A percentile compares a stretch with the other conserved stretches of the same genome.
phyloP scores from a whole-genome alignment of 1,140 invertebrate genomes.

The Pentalonia nigronervosa region DNA sequence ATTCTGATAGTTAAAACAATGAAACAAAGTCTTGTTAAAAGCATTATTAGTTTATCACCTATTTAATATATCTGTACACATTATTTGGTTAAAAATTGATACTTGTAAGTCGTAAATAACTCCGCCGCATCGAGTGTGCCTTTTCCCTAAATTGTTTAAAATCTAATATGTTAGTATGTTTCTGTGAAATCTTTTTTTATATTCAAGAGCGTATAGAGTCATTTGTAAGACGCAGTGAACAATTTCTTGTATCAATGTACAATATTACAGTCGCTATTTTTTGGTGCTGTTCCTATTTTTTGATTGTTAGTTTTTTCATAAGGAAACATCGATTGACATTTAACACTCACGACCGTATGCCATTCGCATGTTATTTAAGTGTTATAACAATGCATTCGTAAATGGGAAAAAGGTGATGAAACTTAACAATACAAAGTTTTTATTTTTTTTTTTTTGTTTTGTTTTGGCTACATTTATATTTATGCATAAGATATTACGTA shows the following conservation, averaged over 20 bases:
- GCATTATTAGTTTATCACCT: no score
- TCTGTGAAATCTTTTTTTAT: not conserved
- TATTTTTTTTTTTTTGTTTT: not conserved
- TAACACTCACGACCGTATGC: not conserved
- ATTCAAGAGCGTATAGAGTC: not conserved
- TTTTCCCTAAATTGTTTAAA: not conserved
- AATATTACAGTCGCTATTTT: not conserved
- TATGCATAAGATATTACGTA: not conserved
- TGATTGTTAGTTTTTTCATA: not conserved
- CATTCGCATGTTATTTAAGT: not conserved
- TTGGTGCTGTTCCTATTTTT: not conserved
- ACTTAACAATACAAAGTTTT: not conserved
- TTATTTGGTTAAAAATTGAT: not conserved
- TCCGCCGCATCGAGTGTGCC: not conserved
- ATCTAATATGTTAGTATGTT: not conserved
- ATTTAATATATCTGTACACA: no score
- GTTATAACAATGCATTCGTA: not conserved
- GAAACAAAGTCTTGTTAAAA: no score
- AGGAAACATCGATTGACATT: slow-evolving; percentile 8
- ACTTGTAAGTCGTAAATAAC: not conserved
- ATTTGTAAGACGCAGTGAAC: not conserved
- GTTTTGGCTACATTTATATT: not conserved
- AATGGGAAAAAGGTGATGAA: not conserved
- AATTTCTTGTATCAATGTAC: not conserved
- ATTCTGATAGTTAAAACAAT: no score